A percentile compares a stretch with the other conserved stretches of the same genome.
phyloP scores from a whole-genome alignment of 2,888 invertebrate species.

The Lingula anatina region DNA sequence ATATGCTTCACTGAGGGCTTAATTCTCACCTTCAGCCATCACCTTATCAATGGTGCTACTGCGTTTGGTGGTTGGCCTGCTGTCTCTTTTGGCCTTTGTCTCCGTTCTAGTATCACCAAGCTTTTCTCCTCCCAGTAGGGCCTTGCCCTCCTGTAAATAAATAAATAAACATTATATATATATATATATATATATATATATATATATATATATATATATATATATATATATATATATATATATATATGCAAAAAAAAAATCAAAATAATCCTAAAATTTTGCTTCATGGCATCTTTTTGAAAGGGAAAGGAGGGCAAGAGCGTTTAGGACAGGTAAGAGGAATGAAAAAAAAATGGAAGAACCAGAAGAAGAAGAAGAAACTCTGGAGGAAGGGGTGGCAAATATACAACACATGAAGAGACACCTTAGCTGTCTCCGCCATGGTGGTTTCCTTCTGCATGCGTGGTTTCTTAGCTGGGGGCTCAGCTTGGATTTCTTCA shows the following conservation, averaged over 20 bases:
- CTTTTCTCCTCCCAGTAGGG: conserved; percentile 34
- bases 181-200: background rate
- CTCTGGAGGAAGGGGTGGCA: too few relatives aligned
- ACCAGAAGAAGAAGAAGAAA: too few relatives aligned
- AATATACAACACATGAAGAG: too few relatives aligned
- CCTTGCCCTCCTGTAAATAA: conserved; percentile 33
- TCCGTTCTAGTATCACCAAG: conserved; percentile 41
- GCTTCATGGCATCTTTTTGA: background rate
- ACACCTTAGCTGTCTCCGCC: conserved; percentile 47
- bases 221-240: too few relatives aligned
- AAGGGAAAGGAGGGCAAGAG: too few relatives aligned
- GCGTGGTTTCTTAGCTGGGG: conserved; percentile 34
- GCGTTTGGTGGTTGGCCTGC: conserved; percentile 21
- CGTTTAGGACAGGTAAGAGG: too few relatives aligned
- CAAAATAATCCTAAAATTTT: background rate
- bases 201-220: too few relatives aligned
- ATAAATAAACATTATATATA: background rate
- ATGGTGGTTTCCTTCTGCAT: conserved; percentile 39
- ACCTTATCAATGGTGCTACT: conserved; percentile 35
- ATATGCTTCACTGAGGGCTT: too few relatives aligned
- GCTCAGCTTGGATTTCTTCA: conserved; percentile 32
- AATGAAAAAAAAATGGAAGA: too few relatives aligned
- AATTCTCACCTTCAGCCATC: conserved; percentile 35
- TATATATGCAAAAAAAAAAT: too few relatives aligned
- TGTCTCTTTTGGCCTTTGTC: conserved; percentile 20